Base-by-base conservation (phyloP, 2,113 vertebrate species). In the Martes martes region DNA sequence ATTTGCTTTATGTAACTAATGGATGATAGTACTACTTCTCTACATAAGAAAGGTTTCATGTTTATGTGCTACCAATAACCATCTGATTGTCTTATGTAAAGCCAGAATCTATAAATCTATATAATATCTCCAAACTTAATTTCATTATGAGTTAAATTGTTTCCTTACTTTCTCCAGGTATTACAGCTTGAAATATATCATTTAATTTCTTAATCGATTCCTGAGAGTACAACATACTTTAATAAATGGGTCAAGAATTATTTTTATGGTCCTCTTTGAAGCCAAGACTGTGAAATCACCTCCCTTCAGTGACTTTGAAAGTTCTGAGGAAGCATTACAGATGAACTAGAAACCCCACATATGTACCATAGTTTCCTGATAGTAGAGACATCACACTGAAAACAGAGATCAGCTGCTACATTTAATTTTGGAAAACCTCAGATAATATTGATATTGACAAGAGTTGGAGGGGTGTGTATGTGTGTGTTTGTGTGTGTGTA, bases 361-460 rank as follows among this genome's bases (percentile, higher is more conserved):
- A 13, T 50, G 13, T 14, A 81, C 13, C n/a, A 61, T 18, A 88
- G n/a, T 79, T 96, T 96, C 24, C 57, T 97, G 33, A 91, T 50
- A 47, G 69, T 82, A 86, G 67, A 87, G 28, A 45, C 90, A 74
- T 28, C 63, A 91, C 45, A 26, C 14, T 90, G 24, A 89, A 89
- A 55, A 92, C 10, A 61, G 74, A 79, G 19, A 93, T 93, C 24
- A 84, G 76, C 24, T 67, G 50, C 2, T 85, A 91, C 26, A 81
- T 88, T 93, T 95, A 90, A 92, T 92, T 97, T 82, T 63, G 71
- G 47, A 91, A 82, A 91, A 73, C 42, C 26, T 50, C 36, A 80
- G 23, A 87, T 82, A 92, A 63, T 96, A 87, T 50, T 97, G 80
- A 65, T 96, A 81, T 45, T 97, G 89, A n/a, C 52, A 95, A 92